Evolutionary conservation across 1,140 invertebrate genomes (phyloP), one percentile per base, ranked within the genome.

Genomic region (Antheraea mylitta): DNA sequence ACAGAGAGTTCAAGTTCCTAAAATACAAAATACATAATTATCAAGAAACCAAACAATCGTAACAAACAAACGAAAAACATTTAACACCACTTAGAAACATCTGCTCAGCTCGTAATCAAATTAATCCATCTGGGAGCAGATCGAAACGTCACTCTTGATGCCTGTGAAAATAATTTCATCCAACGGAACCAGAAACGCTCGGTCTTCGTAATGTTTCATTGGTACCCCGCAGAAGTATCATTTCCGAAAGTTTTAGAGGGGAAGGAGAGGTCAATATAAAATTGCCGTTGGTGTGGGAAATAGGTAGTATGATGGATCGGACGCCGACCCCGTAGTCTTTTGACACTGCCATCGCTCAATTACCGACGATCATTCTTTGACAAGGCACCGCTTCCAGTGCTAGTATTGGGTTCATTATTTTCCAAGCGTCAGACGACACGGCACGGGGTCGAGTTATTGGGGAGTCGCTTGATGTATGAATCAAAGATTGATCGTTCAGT

Each of bases 91-190:
- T 77, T 78, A 82, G 76, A 83, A 85, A 87, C 87, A 89, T 87
- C 82, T 90, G 87, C 79, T 85, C 77, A 77, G 71, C 77, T 74
- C 11, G 80, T 90, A 86, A 91, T 91, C 89, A 91, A 90, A 91
- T 91, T 88, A 91, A 91, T 90, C 87, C 89, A 91, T 91, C 88
- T 90, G 80, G 80, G 80, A 87, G 82, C 85, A 87, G 81, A 91
- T 91, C 87, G 89, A 90, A 91, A 91, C 86, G 89, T 91, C 87
- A 91, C 82, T 77, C 81, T 30, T 79, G 81, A 78, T 79, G 78
- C 82, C 80, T 78, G 79, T 85, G 85, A 86, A 89, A 89, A 89
- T 87, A 89, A 89, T 91, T 91, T 89, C 82, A 83, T 85, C 77
- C 65, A 79, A 77, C 71, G 72, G 68, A 70, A 64, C 85, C 87